Conservation (phyloP, 1,140 invertebrate species). For the Bradynema listronoti region DNA sequence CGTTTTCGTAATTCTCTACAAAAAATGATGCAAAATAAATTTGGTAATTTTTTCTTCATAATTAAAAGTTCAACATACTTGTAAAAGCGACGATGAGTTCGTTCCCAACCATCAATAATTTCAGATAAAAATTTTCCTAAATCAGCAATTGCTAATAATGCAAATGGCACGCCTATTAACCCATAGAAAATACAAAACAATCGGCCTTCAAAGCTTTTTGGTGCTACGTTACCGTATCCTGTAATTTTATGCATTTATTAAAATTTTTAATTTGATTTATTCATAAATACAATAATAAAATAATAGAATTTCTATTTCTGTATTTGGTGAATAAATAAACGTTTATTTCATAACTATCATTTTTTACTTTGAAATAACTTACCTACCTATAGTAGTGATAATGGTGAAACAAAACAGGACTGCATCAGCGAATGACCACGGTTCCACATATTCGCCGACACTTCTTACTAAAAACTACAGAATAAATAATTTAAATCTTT, state of each 20-base stretch:
- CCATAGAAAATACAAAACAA: slow-evolving; percentile 47
- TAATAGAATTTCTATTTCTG: neutral
- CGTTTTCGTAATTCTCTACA: neutral
- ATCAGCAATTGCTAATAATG: slow-evolving; percentile 42
- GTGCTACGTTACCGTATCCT: slow-evolving; percentile 45
- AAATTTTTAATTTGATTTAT: too few relatives aligned
- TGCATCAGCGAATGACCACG: slow-evolving; percentile 41
- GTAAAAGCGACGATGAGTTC: slow-evolving; percentile 15
- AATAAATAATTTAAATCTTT: neutral
- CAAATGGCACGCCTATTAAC: slow-evolving; percentile 39
- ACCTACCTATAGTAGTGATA: slow-evolving; percentile 42
- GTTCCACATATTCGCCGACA: slow-evolving; percentile 30
- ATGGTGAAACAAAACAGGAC: slow-evolving; percentile 42
- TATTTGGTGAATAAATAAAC: neutral
- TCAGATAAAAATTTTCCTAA: slow-evolving; percentile 45
- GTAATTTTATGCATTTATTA: slow-evolving; percentile 13
- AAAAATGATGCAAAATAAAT: neutral
- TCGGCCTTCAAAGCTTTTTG: slow-evolving; percentile 34
- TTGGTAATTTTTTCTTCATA: neutral
- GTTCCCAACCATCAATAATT: slow-evolving; percentile 35
- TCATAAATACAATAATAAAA: too few relatives aligned
- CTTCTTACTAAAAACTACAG: slow-evolving; percentile 13
- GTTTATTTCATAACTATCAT: neutral
- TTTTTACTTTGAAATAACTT: slow-evolving; percentile 6
- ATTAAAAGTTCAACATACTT: slow-evolving; percentile 5